Conservation (phyloP, 2,113 vertebrate species). For the Dolichallabes microphthalmus region DNA sequence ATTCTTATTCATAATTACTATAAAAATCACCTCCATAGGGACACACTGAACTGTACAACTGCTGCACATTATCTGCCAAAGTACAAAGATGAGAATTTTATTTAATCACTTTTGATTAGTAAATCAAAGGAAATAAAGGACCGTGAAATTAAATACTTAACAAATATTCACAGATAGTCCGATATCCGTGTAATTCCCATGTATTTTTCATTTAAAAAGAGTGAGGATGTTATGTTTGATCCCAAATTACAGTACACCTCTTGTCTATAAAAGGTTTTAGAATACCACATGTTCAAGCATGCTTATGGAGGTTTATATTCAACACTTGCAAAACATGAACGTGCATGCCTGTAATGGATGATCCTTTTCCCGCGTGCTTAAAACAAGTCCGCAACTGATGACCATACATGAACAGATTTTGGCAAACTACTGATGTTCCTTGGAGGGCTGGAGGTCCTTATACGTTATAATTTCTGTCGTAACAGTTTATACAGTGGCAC, state of each 20-base stretch:
- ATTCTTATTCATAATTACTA: background rate
- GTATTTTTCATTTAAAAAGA: background rate
- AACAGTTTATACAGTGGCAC: background rate
- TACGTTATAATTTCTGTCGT: background rate
- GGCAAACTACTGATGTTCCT: background rate
- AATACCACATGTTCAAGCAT: constrained; percentile 6
- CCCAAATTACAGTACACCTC: background rate
- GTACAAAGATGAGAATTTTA: background rate
- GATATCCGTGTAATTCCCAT: too few relatives aligned
- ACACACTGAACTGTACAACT: background rate
- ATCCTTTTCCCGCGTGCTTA: background rate
- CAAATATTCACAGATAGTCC: background rate
- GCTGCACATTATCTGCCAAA: background rate
- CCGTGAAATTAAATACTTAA: background rate
- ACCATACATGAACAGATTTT: constrained; percentile 22
- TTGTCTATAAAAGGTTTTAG: background rate
- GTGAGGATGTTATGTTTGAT: background rate
- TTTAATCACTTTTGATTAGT: background rate
- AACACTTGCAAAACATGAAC: background rate
- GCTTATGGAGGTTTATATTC: background rate
- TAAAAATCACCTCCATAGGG: background rate
- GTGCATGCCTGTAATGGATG: background rate
- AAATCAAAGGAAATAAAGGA: background rate
- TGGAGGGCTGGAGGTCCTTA: background rate
- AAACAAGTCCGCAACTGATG: background rate